These are phyloP conservation scores for Corythoichthys intestinalis DNA, from an alignment of 2,113 vertebrate genomes.

Conservation along the genomic window DNA sequence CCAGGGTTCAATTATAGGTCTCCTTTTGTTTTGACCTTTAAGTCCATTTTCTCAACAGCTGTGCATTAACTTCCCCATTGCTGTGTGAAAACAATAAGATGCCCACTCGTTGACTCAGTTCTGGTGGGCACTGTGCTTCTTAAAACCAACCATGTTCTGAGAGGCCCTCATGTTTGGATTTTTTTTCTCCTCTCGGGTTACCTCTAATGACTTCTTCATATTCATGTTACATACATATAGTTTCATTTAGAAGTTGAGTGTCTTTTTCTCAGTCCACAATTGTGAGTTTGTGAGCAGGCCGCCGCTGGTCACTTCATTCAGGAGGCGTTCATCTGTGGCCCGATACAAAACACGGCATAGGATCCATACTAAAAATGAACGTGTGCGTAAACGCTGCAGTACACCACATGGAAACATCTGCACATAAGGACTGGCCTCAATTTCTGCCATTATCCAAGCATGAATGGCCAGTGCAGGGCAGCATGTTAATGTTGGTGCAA, in stretches of 20 bases:
- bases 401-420: neutral
- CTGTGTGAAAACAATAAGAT: neutral
- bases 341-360: neutral
- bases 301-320: too few relatives aligned
- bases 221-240: neutral
- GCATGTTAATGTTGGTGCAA: neutral
- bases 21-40: neutral
- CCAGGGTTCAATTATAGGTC: too few relatives aligned
- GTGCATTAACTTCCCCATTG: neutral
- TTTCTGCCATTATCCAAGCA: neutral
- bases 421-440: slow-evolving; percentile 1
- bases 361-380: neutral
- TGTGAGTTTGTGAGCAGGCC: neutral
- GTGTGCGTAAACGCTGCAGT: neutral
- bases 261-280: slow-evolving; percentile 1
- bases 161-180: neutral
- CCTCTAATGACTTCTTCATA: neutral
- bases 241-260: neutral
- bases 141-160: neutral
- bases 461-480: slow-evolving; percentile 2
- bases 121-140: neutral
- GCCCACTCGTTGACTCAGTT: neutral
- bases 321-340: neutral
- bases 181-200: neutral
- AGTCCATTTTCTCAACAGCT: neutral